Base-by-base conservation (phyloP, 1,140 invertebrate genomes). In the Drosophila kikkawai region DNA sequence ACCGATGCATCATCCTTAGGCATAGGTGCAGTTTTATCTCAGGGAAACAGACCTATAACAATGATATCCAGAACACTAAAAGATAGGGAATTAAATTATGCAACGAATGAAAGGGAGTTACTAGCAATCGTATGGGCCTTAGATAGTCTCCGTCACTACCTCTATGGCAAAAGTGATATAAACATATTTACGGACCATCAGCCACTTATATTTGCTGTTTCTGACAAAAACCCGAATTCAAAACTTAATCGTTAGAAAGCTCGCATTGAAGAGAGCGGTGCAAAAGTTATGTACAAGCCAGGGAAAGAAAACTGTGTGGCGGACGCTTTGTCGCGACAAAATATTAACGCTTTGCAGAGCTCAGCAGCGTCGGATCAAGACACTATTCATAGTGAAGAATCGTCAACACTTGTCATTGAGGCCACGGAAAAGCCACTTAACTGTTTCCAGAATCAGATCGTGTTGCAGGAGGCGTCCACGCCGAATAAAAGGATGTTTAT, bases 231-330 rank as follows among this genome's bases (percentile, higher is more conserved):
- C 66, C 45, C 6, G 9, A 44, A 69, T 34, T 63, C 19, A 26
- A 63, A 63, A 45, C 42, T 61, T 36, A 56, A 22, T 13, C 34
- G 13, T 56, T 56, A 34, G 56, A 42, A 58, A 17, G 56, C 56
- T 39, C 39, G 56, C 13, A 32, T 42, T 12, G n/a, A 58, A 44
- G 26, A 58, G 2, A 44, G 56, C 11, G 15, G 22, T 22, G 56
- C 39, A 58, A 32, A 11, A 22, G 37, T 32, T 7, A 13, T 42
- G 11, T 58, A 42, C 7, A 48, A 22, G 4, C 47, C 81, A 11
- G 93, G 93, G 41, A 91, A 80, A 70, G 39, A 76, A 22, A 92
- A 93, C 73, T 60, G 56, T n/a, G 92, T 93, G 48, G 93, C 86
- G 0, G 93, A 74, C 19, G 69, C 66, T 32, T 47, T 78, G 8